Evolutionary conservation across 2,113 vertebrate species (phyloP).

Genomic region (Tychaedon coryphoeus): DNA sequence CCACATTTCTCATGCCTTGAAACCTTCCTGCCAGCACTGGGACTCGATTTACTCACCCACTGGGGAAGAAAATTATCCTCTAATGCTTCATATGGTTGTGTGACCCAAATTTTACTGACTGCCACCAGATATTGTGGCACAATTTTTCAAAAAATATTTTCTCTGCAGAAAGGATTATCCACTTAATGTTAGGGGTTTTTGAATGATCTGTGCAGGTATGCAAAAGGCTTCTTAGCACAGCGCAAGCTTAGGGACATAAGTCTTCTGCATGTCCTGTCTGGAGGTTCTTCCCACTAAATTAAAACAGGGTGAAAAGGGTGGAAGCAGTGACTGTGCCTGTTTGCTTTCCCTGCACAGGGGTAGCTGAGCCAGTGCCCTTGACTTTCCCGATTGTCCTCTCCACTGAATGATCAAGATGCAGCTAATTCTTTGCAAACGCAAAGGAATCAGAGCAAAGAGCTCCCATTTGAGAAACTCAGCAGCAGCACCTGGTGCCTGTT

Average conservation of each 20-base stretch:
- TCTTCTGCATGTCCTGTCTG: neutral
- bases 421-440: fast-evolving
- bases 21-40: neutral
- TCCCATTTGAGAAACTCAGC: fast-evolving
- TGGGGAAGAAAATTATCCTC: neutral
- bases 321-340: neutral
- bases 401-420: neutral
- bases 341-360: neutral
- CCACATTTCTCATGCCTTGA: neutral
- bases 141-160: neutral
- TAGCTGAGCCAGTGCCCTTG: neutral
- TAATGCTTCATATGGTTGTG: neutral
- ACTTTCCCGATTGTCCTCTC: neutral
- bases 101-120: neutral
- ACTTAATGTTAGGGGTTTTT: neutral
- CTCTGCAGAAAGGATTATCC: neutral
- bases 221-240: neutral
- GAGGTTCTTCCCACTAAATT: neutral
- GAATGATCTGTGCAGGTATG: neutral
- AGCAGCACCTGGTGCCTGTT: neutral
- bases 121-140: neutral
- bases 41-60: neutral
- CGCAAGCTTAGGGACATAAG: neutral
- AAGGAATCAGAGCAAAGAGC: neutral
- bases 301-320: neutral